Conservation (phyloP, 1,140 invertebrate species). For the Drosophila carrolli region DNA sequence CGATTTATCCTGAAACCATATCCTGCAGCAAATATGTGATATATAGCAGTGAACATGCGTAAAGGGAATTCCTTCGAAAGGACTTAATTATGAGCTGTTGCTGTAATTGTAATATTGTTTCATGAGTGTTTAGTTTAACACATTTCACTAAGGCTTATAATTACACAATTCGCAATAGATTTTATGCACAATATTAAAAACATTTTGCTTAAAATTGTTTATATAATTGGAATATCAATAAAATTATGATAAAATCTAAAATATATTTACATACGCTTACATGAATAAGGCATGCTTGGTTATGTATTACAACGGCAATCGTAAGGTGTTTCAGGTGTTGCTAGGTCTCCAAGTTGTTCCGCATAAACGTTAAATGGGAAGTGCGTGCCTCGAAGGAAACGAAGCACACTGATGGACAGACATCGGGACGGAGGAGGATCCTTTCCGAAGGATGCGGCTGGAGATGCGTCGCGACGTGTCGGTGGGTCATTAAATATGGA, state of each 20-base stretch:
- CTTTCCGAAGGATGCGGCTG: constrained; percentile 1
- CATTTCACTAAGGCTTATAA: too few relatives aligned
- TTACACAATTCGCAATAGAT: too few relatives aligned
- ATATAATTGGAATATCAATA: too few relatives aligned
- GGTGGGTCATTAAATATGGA: constrained; percentile 79
- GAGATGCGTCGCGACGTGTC: constrained; percentile 59
- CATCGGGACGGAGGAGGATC: constrained; percentile 12
- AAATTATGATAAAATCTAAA: too few relatives aligned
- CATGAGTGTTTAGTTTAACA: too few relatives aligned
- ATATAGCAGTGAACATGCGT: background rate
- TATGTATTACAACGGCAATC: too few relatives aligned
- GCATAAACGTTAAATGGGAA: constrained; percentile 41
- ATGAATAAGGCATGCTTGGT: too few relatives aligned
- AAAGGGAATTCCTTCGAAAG: background rate
- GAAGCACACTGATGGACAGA: constrained; percentile 17
- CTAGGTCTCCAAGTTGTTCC: background rate
- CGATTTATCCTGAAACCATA: constrained; percentile 7
- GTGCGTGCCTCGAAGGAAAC: constrained; percentile 23
- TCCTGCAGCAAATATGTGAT: constrained; percentile 1
- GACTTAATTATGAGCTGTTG: background rate
- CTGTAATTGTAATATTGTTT: too few relatives aligned
- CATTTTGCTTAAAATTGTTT: background rate
- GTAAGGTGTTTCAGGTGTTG: too few relatives aligned
- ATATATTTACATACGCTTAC: too few relatives aligned
- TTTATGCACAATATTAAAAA: background rate